Evolutionary conservation across 2,797 vertebrate species (phyloP), one percentile per base, ranked within the genome.

Genomic region (Geotrypetes seraphini): DNA sequence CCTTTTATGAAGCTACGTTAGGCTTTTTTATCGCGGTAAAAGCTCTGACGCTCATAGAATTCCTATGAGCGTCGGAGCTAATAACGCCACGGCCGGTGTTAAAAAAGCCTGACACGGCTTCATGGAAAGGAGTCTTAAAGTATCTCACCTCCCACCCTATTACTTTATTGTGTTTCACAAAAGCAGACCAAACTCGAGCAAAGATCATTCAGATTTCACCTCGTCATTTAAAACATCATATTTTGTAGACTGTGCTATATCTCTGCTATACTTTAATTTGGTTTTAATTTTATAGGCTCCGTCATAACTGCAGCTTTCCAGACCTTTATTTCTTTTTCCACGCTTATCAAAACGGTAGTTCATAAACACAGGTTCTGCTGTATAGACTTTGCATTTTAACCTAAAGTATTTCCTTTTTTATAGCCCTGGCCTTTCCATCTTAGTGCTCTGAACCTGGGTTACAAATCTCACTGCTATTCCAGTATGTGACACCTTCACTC

Each of bases 381-480:
- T 91, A 90, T 88, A 89, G 88, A 91, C 90, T 91, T 92, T 91
- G 86, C 88, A 92, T 94, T 94, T 92, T 89, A 94, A 89, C 87
- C 89, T 85, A 85, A 84, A 83, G 85, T 89, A 87, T 85, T 87
- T 90, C 83, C 76, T 78, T 80, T 54, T 95, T 96, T 93, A 96
- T 89, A 88, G 85, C 86, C 72, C 43, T 68, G 81, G 87, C 83
- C 80, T 89, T 84, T 86, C 80, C 84, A 87, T 87, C 85, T 80
- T 75, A 78, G 73, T 76, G 83, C 82, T 77, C 75, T 65, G 71
- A 73, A 68, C 70, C 45, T 69, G 78, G 88, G 88, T 91, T 91
- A 91, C 93, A 97, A 94, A 97, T 96, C 92, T 95, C 78, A 83
- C 88, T 81, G 92, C 88, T 92, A 91, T 95, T 96, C 90, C 87